A percentile compares a stretch with the other conserved stretches of the same genome.
Conservation (phyloP, 2,888 invertebrate genomes). For the Tipula unca region DNA sequence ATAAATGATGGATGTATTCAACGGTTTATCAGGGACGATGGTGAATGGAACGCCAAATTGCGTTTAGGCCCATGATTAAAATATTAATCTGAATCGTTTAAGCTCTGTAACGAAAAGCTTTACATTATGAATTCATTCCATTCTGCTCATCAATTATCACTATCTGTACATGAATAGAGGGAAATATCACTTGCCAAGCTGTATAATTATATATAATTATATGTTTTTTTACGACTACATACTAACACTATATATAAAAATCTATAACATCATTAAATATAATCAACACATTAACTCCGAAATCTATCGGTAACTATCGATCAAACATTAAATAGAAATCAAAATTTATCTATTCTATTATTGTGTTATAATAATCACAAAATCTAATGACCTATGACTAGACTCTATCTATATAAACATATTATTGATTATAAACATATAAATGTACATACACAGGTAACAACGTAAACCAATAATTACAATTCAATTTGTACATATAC, state of each 20-base stretch:
- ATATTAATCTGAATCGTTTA: too few species aligned
- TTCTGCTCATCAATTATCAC: too few species aligned
- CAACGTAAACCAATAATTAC: background rate
- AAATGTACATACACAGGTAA: background rate
- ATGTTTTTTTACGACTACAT: too few species aligned
- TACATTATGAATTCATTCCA: too few species aligned
- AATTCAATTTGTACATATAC: background rate
- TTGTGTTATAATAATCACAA: background rate
- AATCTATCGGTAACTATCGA: background rate
- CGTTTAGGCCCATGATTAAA: too few species aligned
- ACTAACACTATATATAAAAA: background rate
- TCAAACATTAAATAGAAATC: background rate
- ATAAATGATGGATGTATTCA: too few species aligned
- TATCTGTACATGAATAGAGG: too few species aligned
- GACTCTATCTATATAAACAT: background rate
- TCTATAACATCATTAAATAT: background rate
- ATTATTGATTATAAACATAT: background rate
- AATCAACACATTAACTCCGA: background rate
- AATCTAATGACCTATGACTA: background rate
- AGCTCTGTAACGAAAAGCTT: too few species aligned
- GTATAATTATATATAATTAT: too few species aligned
- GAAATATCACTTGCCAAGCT: too few species aligned
- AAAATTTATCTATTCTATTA: background rate
- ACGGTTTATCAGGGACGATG: too few species aligned
- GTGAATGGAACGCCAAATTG: too few species aligned